Evolutionary conservation across 2,888 invertebrate genomes (phyloP).

Genomic region (Bombylius discolor): DNA sequence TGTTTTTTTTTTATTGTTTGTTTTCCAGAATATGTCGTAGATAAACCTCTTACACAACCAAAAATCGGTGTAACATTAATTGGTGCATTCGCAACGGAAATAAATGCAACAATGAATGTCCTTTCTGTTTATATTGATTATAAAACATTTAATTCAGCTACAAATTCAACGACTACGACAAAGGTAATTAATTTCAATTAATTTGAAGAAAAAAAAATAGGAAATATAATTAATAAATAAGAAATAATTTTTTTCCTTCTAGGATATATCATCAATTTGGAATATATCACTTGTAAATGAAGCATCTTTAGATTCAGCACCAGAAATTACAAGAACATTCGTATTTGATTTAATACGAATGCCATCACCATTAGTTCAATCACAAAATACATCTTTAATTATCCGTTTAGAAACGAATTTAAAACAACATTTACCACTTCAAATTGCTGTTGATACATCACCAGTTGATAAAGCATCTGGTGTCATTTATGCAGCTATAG

Average conservation of each 20-base stretch:
- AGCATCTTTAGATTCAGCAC: conserved; percentile 30
- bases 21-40: conserved; percentile 18
- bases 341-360: conserved; percentile 22
- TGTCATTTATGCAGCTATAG: conserved; percentile 53
- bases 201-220: too few species aligned
- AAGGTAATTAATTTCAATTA: background rate
- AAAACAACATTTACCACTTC: conserved; percentile 34
- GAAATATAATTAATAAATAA: too few species aligned
- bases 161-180: background rate
- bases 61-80: conserved; percentile 43
- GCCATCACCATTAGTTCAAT: conserved; percentile 14
- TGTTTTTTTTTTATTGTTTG: background rate
- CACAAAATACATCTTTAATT: conserved; percentile 20
- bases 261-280: conserved; percentile 17
- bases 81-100: conserved; percentile 46
- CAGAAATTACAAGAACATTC: conserved; percentile 37
- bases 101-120: conserved; percentile 37
- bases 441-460: conserved; percentile 46
- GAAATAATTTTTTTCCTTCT: background rate
- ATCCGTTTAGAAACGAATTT: conserved; percentile 28
- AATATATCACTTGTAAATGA: conserved; percentile 29
- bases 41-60: conserved; percentile 27
- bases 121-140: conserved; percentile 40
- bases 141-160: background rate
- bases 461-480: conserved; percentile 53